phyloP scores from a whole-genome alignment of 1,140 invertebrate genomes.

The Mizuhopecten yessoensis region DNA sequence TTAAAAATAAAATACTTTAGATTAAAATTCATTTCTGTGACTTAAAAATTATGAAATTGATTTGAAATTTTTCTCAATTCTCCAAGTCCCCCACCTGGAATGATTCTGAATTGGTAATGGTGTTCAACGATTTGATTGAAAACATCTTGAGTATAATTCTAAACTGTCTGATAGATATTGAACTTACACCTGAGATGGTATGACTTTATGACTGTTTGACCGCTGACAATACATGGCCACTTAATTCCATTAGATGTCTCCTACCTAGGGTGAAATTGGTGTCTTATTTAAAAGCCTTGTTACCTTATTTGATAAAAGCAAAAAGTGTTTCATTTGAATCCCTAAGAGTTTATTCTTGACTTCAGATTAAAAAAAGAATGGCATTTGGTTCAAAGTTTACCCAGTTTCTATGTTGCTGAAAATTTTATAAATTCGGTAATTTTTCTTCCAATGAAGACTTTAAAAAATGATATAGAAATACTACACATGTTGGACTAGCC shows the following conservation, averaged over 20 bases:
- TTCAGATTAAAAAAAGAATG: background rate
- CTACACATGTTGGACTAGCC: background rate
- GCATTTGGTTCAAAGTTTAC: too few relatives aligned
- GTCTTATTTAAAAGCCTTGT: background rate
- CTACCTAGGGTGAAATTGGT: background rate
- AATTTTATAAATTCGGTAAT: too few relatives aligned
- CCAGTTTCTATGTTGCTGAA: too few relatives aligned
- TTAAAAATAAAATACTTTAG: too few relatives aligned
- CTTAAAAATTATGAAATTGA: too few relatives aligned
- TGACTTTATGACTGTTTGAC: slow-evolving; percentile 9
- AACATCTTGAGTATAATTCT: too few relatives aligned
- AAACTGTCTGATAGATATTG: background rate
- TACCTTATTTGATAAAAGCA: background rate
- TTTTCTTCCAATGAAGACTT: background rate
- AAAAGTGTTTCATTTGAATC: background rate
- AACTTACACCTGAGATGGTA: background rate
- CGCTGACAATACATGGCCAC: background rate
- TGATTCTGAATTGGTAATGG: too few relatives aligned
- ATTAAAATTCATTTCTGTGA: too few relatives aligned
- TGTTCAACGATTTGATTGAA: background rate
- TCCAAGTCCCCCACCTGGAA: too few relatives aligned
- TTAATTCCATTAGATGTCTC: background rate
- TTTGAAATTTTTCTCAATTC: too few relatives aligned
- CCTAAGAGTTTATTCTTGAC: background rate
- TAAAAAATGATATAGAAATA: background rate